A percentile compares a stretch with the other conserved stretches of the same genome.
phyloP scores from a whole-genome alignment of 2,113 vertebrate species.

The Stigmatopora argus region DNA sequence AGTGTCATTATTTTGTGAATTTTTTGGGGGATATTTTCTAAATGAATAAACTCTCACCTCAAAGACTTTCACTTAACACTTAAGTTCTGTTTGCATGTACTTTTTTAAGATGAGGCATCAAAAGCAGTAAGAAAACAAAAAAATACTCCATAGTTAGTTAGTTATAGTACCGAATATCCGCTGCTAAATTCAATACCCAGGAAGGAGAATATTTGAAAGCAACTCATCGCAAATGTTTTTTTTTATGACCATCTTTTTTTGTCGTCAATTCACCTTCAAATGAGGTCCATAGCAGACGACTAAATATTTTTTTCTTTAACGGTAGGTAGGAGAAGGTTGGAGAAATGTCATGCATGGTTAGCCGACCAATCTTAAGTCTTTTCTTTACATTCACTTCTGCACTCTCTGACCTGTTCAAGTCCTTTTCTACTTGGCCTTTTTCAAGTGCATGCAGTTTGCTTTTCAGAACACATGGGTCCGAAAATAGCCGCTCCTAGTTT shows the following conservation, averaged over 20 bases:
- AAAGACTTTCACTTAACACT: too few relatives aligned
- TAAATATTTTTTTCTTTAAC: neutral
- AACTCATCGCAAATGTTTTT: neutral
- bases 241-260: neutral
- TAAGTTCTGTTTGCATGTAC: too few relatives aligned
- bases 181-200: too few relatives aligned
- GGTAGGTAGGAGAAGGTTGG: neutral
- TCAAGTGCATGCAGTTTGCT: neutral
- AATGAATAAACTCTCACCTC: too few relatives aligned
- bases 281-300: neutral
- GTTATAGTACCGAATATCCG: too few relatives aligned
- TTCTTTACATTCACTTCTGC: neutral
- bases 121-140: too few relatives aligned
- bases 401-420: neutral
- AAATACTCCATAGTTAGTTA: too few relatives aligned
- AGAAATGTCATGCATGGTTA: constrained; percentile 1
- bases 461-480: neutral
- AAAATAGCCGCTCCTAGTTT: neutral
- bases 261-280: neutral
- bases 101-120: too few relatives aligned
- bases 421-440: neutral
- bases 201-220: neutral
- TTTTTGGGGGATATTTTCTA: too few relatives aligned
- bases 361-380: neutral
- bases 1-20: too few relatives aligned